A percentile compares a stretch with the other conserved stretches of the same genome.
Conservation (phyloP, 2,797 vertebrate genomes). For the Clangula hyemalis region DNA sequence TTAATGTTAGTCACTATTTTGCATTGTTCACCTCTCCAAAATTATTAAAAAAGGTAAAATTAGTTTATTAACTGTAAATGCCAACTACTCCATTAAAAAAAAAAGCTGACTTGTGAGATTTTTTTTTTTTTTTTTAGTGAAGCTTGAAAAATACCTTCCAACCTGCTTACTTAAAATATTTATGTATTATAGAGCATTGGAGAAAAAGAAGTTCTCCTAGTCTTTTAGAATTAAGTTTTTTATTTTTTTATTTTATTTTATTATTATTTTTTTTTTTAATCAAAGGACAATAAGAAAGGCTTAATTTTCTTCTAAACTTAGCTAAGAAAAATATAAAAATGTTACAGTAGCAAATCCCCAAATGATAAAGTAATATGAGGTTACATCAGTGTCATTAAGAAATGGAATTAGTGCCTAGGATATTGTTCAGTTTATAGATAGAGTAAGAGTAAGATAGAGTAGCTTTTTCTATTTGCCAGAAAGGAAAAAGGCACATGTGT, state of each 20-base stretch:
- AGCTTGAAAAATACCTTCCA: constrained; percentile 49
- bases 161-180: constrained; percentile 70
- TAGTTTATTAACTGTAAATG: constrained; percentile 66
- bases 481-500: background rate
- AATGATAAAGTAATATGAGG: background rate
- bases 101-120: constrained; percentile 7
- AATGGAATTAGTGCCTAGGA: background rate
- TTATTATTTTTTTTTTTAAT: constrained; percentile 41
- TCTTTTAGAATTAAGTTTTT: constrained; percentile 44
- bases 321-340: constrained; percentile 31
- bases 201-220: constrained; percentile 20
- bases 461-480: background rate
- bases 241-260: background rate
- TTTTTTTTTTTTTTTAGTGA: constrained; percentile 46
- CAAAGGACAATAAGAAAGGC: constrained; percentile 37
- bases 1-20: constrained; percentile 11
- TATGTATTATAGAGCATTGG: constrained; percentile 27
- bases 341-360: constrained; percentile 13
- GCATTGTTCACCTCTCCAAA: background rate
- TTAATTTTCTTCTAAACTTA: background rate
- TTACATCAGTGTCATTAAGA: constrained; percentile 1
- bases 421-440: background rate
- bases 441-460: background rate
- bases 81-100: constrained; percentile 41
- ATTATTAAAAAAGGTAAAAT: constrained; percentile 45